Conservation (phyloP, 1,140 invertebrate genomes). For the Eurosta solidaginis region DNA sequence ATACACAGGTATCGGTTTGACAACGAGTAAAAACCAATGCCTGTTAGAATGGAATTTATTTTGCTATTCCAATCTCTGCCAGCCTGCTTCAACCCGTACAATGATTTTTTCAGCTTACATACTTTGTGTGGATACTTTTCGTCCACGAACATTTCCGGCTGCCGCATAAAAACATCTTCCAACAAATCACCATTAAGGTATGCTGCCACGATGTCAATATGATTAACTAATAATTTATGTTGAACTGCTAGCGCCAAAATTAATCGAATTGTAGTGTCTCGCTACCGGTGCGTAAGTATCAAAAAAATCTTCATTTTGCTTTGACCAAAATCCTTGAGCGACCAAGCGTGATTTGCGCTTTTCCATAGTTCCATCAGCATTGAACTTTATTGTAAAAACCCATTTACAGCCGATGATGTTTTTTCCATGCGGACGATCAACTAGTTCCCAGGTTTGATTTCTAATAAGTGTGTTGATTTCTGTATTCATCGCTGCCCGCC, state of each 20-base stretch:
- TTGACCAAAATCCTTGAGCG: conserved; percentile 52
- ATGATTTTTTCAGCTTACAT: conserved; percentile 37
- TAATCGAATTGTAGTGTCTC: too few relatives aligned
- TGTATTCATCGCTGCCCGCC: conserved; percentile 38
- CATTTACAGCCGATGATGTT: conserved; percentile 39
- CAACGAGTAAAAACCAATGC: conserved; percentile 35
- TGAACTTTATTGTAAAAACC: conserved; percentile 39
- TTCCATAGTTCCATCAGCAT: conserved; percentile 28
- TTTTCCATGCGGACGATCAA: conserved; percentile 32
- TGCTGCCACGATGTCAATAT: too few relatives aligned
- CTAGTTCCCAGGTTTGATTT: conserved; percentile 40
- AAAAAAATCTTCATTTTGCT: conserved; percentile 49
- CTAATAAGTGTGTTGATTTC: conserved; percentile 34
- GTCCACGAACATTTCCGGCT: too few relatives aligned
- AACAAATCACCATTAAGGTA: too few relatives aligned
- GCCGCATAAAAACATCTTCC: too few relatives aligned
- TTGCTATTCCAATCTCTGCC: conserved; percentile 45
- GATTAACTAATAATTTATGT: too few relatives aligned
- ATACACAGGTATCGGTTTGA: conserved; percentile 37
- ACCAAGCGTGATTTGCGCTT: conserved; percentile 46
- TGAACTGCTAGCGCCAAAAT: too few relatives aligned
- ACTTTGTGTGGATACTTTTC: conserved; percentile 20
- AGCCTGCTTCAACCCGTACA: conserved; percentile 50
- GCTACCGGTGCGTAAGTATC: too few relatives aligned
- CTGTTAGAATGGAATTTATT: conserved; percentile 35